These are phyloP conservation scores for Brachypteracias leptosomus DNA, from an alignment of 2,113 vertebrate genomes.

Conservation along the genomic window DNA sequence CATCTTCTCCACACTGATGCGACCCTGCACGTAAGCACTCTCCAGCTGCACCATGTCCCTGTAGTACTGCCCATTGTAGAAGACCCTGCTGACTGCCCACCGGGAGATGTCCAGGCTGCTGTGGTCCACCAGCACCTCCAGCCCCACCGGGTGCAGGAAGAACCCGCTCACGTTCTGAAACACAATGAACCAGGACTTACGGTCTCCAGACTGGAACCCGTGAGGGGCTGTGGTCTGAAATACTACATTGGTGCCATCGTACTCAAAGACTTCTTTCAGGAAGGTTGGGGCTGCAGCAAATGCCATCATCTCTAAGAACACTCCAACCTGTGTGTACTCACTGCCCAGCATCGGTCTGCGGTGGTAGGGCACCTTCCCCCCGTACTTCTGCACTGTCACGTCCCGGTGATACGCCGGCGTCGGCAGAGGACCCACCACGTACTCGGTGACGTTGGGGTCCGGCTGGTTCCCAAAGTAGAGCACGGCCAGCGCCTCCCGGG, in stretches of 20 bases:
- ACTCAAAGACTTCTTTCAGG: slow-evolving; percentile 61
- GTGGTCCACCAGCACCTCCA: slow-evolving; percentile 75
- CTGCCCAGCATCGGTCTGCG: neutral
- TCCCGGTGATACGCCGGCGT: slow-evolving; percentile 55
- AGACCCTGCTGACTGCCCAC: slow-evolving; percentile 64
- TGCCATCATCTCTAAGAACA: slow-evolving; percentile 58
- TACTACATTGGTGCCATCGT: slow-evolving; percentile 1
- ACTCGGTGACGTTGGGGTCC: slow-evolving; percentile 78
- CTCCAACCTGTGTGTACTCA: slow-evolving; percentile 29
- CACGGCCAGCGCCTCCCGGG: slow-evolving; percentile 78
- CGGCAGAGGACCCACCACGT: slow-evolving; percentile 80
- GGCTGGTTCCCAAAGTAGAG: slow-evolving; percentile 74
- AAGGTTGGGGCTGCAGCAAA: slow-evolving; percentile 58
- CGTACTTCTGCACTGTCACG: slow-evolving; percentile 48
- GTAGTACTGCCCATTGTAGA: slow-evolving; percentile 75
- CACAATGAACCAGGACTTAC: slow-evolving; percentile 51
- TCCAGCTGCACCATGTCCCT: slow-evolving; percentile 66
- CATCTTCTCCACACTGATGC: slow-evolving; percentile 49
- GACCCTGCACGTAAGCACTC: slow-evolving; percentile 63
- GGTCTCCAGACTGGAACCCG: slow-evolving; percentile 63
- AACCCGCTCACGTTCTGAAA: slow-evolving; percentile 64
- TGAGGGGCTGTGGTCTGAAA: neutral
- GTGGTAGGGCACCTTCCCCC: slow-evolving; percentile 54
- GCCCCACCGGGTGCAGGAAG: slow-evolving; percentile 70
- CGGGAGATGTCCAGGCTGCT: slow-evolving; percentile 36